Base-by-base conservation (phyloP, 53 echinoderm and acorn worm genomes). In the Holothuria scabra region DNA sequence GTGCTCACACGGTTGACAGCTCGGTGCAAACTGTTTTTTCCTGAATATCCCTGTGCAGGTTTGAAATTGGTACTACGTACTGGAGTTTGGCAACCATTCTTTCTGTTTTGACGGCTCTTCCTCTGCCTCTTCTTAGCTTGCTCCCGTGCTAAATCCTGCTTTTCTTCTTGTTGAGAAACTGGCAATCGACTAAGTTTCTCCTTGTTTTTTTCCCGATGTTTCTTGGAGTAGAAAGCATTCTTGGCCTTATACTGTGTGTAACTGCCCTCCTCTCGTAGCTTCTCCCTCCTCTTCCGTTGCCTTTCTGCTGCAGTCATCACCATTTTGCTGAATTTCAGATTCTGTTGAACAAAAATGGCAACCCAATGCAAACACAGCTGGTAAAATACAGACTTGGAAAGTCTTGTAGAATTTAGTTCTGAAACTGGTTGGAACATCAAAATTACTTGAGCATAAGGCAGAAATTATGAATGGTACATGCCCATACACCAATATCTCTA, bases 211-310 rank as follows among this genome's bases (percentile, higher is more conserved):
- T 68, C 68, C 11, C 68, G 10, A 19, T 68, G 68, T 19, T 19
- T 68, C 29, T 19, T 68, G 26, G 68, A 30, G 8, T 23, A 68
- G 30, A 68, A 28, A 8, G 34, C 28, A 32, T 68, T 68, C 33
- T 68, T 68, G 8, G 68, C 68, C 34, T 68, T 68, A 19, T 68
- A 68, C 7, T 68, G 11, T 28, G 68, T 68, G 28, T 68, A 32
- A 68, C 10, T 68, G 8, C 68, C 68, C 28, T 68, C 37, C 33
- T 68, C 30, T 19, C 68, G 28, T 29, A 68, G 68, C 33, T 68
- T 68, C 28, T 68, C 30, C 68, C 68, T 20, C 68, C 68, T 68
- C 68, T 34, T 68, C 19, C 68, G 23, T 68, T 22, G 68, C 68
- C 68, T 68, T 34, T 68, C 68, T 68, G 68, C 68, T 68, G 68